Percentiles rank a stretch among this genome's conserved stretches.
Evolutionary conservation across 30 jellyfish, hydroid and myxozoan genomes (phyloP).

Genomic region (Morbakka virulenta): DNA sequence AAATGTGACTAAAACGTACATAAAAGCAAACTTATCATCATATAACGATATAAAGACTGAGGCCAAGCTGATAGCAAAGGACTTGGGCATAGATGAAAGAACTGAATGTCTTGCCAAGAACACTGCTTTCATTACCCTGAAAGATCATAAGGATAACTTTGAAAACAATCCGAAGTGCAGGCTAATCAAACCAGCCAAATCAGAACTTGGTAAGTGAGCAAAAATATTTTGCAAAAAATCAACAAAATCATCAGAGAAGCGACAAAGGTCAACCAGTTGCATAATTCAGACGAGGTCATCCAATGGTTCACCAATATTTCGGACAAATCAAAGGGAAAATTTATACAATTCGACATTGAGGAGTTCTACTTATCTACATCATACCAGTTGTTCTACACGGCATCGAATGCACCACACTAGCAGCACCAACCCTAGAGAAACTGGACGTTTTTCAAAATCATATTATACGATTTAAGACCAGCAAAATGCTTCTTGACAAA

Average conservation of each 20-base stretch:
- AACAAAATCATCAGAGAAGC: slow-evolving; percentile 17
- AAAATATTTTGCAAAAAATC: slow-evolving; percentile 36
- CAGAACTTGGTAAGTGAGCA: slow-evolving; percentile 60
- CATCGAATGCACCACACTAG: too few relatives aligned
- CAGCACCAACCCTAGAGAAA: too few relatives aligned
- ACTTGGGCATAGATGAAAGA: slow-evolving; percentile 14
- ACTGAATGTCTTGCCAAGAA: slow-evolving; percentile 22
- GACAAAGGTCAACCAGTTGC: slow-evolving; percentile 39
- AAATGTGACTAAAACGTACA: slow-evolving; percentile 26
- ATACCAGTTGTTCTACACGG: too few relatives aligned
- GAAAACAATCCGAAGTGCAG: slow-evolving; percentile 21
- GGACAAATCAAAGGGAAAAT: slow-evolving; percentile 25
- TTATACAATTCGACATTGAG: slow-evolving; percentile 54
- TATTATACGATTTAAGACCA: too few relatives aligned
- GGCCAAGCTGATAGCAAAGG: slow-evolving; percentile 8
- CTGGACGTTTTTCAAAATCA: too few relatives aligned
- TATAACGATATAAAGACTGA: neutral
- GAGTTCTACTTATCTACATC: slow-evolving; percentile 59
- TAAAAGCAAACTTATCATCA: neutral
- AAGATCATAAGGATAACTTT: slow-evolving; percentile 61
- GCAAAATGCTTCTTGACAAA: too few relatives aligned
- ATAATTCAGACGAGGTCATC: slow-evolving; percentile 25
- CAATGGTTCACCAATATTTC: slow-evolving; percentile 38
- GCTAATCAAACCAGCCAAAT: slow-evolving; percentile 51
- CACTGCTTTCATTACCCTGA: slow-evolving; percentile 41